Evolutionary conservation across 2,797 vertebrate genomes (phyloP).

Genomic region (Falco biarmicus): DNA sequence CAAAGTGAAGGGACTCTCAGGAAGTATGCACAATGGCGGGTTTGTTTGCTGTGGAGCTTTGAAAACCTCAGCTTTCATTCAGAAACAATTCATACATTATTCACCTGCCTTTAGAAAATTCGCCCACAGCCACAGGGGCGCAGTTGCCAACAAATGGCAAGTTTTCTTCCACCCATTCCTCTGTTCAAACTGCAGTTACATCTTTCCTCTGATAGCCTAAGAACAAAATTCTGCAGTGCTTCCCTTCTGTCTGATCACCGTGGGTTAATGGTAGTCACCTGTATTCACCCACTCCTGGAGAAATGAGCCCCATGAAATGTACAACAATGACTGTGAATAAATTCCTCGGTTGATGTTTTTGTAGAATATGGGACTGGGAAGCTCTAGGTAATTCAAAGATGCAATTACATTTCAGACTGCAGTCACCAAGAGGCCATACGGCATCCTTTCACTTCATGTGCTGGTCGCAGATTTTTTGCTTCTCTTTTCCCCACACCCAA

Average conservation of each 20-base stretch:
- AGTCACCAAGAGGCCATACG: background rate
- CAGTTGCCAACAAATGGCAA: background rate
- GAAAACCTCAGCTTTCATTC: background rate
- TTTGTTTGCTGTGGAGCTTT: background rate
- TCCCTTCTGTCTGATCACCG: background rate
- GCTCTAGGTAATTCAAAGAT: background rate
- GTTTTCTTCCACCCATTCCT: background rate
- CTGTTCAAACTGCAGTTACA: background rate
- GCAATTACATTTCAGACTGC: background rate
- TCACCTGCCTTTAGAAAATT: background rate
- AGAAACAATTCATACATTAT: background rate
- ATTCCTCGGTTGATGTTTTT: background rate
- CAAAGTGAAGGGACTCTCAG: background rate
- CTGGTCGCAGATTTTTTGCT: background rate
- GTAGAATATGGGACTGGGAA: background rate
- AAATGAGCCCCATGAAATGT: background rate
- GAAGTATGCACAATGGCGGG: background rate
- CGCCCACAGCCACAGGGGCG: background rate
- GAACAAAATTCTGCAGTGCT: background rate
- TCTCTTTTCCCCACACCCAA: background rate
- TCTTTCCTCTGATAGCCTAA: background rate
- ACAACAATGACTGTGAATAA: background rate
- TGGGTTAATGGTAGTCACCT: rapidly evolving
- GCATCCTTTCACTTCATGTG: background rate
- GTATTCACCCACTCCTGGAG: rapidly evolving